Conservation (phyloP, 2,113 vertebrate species). For the Pyxicephalus adspersus region DNA sequence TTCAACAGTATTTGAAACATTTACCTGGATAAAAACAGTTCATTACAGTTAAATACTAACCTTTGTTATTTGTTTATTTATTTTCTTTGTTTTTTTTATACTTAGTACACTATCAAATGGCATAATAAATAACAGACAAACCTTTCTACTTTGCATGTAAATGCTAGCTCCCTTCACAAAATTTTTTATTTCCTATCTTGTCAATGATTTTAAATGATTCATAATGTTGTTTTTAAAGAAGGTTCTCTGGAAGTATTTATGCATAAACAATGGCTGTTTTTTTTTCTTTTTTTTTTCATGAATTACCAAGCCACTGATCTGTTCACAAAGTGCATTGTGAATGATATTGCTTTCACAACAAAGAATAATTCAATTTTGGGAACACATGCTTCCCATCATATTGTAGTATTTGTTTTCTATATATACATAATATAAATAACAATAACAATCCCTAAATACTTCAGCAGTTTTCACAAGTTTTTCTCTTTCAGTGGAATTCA, state of each 20-base stretch:
- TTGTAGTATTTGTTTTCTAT: slow-evolving; percentile 42
- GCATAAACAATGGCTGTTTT: slow-evolving; percentile 32
- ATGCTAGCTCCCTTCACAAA: slow-evolving; percentile 8
- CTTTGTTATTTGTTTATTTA: background rate
- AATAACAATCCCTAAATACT: slow-evolving; percentile 49
- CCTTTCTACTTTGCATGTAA: slow-evolving; percentile 34
- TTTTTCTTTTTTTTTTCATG: slow-evolving; percentile 9
- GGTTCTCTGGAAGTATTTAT: slow-evolving; percentile 34
- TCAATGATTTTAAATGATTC: slow-evolving; percentile 52
- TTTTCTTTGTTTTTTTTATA: slow-evolving; percentile 15
- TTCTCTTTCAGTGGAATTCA: slow-evolving; percentile 36
- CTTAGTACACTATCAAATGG: slow-evolving; percentile 29
- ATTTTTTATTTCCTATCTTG: slow-evolving; percentile 28
- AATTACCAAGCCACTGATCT: slow-evolving; percentile 22
- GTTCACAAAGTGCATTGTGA: slow-evolving; percentile 45
- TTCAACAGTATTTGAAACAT: no score
- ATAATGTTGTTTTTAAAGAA: slow-evolving; percentile 41
- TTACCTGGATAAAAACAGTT: no score
- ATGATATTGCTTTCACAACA: slow-evolving; percentile 50
- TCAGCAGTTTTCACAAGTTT: slow-evolving; percentile 25
- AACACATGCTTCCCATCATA: slow-evolving; percentile 39
- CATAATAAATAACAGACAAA: slow-evolving; percentile 2
- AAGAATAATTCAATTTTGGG: slow-evolving; percentile 51
- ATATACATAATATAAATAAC: slow-evolving; percentile 45
- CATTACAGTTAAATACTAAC: background rate